Conservation (phyloP, 2,888 invertebrate genomes). For the Xylophagus ater region DNA sequence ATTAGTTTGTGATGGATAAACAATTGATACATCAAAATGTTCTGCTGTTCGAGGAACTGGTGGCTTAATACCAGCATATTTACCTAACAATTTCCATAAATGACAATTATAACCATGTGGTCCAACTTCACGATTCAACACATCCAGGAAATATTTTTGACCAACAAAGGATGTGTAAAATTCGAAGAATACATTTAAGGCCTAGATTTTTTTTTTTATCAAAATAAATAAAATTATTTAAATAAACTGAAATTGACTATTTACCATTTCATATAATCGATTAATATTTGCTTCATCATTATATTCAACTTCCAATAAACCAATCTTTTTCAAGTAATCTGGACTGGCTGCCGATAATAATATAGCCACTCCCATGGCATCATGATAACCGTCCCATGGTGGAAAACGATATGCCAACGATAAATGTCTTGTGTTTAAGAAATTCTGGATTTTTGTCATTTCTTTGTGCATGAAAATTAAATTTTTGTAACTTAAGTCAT, state of each 20-base stretch:
- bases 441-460: no score
- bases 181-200: no score
- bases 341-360: constrained; percentile 54
- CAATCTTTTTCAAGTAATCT: constrained; percentile 56
- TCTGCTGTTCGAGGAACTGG: constrained; percentile 48
- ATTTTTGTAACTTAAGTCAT: no score
- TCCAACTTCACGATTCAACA: constrained; percentile 48
- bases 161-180: no score
- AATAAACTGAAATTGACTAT: no score
- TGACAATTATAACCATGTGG: constrained; percentile 51
- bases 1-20: no score
- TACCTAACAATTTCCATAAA: constrained; percentile 51
- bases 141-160: constrained; percentile 55
- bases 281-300: constrained; percentile 50
- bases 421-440: no score
- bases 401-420: no score
- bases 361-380: constrained; percentile 59
- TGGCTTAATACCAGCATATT: constrained; percentile 51
- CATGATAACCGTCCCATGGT: constrained; percentile 64
- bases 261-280: constrained; percentile 40
- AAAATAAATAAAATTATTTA: no score
- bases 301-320: constrained; percentile 45
- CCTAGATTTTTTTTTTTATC: no score
- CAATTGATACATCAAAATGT: constrained; percentile 64
- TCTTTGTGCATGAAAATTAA: no score